A percentile compares a stretch with the other conserved stretches of the same genome.
These are phyloP conservation scores for Numenius phaeopus DNA, from an alignment of 2,797 vertebrate genomes.

Conservation along the genomic window DNA sequence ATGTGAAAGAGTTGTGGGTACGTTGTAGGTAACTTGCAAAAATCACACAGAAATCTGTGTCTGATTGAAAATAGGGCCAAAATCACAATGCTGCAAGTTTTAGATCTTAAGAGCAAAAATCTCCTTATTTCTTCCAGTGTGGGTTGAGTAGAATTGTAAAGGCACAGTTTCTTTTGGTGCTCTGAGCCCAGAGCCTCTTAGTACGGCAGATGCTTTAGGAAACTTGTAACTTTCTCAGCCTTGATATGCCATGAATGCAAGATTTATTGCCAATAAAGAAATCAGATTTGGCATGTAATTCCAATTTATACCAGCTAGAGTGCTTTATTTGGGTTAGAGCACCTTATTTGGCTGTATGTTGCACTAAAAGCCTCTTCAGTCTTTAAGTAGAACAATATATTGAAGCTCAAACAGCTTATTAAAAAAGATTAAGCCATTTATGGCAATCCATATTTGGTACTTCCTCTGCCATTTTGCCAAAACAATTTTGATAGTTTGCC, in stretches of 20 bases:
- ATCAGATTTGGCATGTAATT: not conserved
- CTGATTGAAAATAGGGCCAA: not conserved
- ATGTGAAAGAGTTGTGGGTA: not conserved
- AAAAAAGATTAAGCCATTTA: not conserved
- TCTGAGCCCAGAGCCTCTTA: not conserved
- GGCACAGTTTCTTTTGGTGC: not conserved
- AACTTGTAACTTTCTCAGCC: not conserved
- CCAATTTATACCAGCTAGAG: not conserved
- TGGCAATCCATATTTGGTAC: not conserved
- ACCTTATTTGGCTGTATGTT: not conserved
- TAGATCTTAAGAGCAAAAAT: not conserved
- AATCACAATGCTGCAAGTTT: not conserved
- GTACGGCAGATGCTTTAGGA: not conserved
- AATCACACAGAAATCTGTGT: not conserved
- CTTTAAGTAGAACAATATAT: not conserved
- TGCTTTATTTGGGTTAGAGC: not conserved
- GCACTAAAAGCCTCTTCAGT: not conserved
- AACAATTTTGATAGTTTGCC: not conserved
- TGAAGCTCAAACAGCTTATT: not conserved
- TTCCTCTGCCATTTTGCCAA: not conserved
- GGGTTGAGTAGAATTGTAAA: not conserved
- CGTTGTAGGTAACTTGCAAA: not conserved
- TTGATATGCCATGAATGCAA: not conserved
- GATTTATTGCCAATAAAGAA: not conserved
- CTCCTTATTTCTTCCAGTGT: not conserved